Evolutionary conservation across 1,140 invertebrate genomes (phyloP).

Genomic region (Drosophila nebulosa): DNA sequence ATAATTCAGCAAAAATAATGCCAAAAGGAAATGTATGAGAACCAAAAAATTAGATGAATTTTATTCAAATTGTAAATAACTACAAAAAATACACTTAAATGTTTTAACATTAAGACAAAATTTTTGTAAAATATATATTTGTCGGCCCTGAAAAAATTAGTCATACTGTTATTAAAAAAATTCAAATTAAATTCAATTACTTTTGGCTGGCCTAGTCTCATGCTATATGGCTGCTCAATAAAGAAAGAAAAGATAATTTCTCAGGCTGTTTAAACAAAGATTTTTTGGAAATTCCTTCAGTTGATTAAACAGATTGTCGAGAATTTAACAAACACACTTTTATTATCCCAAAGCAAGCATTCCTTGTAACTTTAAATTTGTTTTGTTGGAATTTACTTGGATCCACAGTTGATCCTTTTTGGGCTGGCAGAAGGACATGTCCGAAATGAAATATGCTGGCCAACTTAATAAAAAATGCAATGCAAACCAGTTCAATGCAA

Average conservation of each 20-base stretch:
- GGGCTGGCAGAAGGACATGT: not conserved
- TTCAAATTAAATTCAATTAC: too few relatives aligned
- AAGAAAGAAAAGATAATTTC: not conserved
- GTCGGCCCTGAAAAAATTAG: too few relatives aligned
- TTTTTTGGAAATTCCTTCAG: not conserved
- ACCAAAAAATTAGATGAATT: too few relatives aligned
- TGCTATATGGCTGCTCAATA: not conserved
- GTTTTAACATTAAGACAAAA: too few relatives aligned
- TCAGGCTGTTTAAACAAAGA: not conserved
- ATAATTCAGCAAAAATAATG: too few relatives aligned
- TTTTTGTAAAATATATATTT: too few relatives aligned
- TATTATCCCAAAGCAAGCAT: not conserved
- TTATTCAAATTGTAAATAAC: too few relatives aligned
- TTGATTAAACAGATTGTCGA: not conserved
- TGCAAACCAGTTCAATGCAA: slow-evolving; percentile 14
- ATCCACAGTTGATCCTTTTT: not conserved
- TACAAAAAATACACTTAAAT: too few relatives aligned
- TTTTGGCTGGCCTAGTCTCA: not conserved
- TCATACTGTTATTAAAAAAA: too few relatives aligned
- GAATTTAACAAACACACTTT: not conserved
- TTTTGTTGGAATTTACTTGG: not conserved
- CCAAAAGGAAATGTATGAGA: too few relatives aligned
- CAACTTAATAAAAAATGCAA: slow-evolving; percentile 19
- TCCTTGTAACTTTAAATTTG: not conserved
- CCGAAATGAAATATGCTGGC: not conserved